phyloP scores from a whole-genome alignment of 2,888 invertebrate genomes.

The Epinotia nisella region DNA sequence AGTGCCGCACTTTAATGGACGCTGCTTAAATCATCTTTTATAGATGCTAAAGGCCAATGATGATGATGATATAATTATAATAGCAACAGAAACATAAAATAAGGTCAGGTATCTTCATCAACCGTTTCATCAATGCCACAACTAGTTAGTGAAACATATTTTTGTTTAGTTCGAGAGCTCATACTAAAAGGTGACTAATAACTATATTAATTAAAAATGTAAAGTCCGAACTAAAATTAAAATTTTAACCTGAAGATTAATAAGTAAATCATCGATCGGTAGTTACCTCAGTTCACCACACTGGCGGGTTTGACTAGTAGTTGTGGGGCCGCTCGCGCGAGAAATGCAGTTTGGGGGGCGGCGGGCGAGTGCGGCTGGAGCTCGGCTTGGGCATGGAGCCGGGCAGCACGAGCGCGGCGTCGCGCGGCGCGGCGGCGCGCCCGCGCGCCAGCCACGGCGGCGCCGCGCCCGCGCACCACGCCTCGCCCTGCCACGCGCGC shows the following conservation, averaged over 20 bases:
- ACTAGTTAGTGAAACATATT: too few relatives aligned
- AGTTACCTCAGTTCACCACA: slow-evolving; percentile 73
- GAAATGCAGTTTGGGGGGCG: slow-evolving; percentile 77
- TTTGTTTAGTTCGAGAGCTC: too few relatives aligned
- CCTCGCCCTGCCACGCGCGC: slow-evolving; percentile 88
- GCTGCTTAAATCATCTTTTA: too few relatives aligned
- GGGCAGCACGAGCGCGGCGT: slow-evolving; percentile 60
- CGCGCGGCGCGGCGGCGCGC: slow-evolving; percentile 53
- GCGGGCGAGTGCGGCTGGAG: slow-evolving; percentile 71
- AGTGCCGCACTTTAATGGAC: too few relatives aligned
- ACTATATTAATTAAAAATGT: too few relatives aligned
- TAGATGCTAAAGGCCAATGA: too few relatives aligned
- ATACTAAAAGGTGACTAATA: too few relatives aligned
- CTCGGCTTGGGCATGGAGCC: slow-evolving; percentile 66
- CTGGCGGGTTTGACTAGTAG: slow-evolving; percentile 82
- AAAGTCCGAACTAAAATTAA: too few relatives aligned
- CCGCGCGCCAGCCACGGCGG: slow-evolving; percentile 71
- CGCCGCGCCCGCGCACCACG: slow-evolving; percentile 85
- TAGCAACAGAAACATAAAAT: too few relatives aligned
- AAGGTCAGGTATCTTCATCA: too few relatives aligned
- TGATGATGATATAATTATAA: too few relatives aligned
- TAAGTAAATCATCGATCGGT: slow-evolving; percentile 1
- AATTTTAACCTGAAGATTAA: not conserved
- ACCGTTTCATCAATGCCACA: too few relatives aligned
- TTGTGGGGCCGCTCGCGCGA: slow-evolving; percentile 59